Base-by-base conservation (phyloP, 2,113 vertebrate species). In the Chaetorhynchus papuensis region DNA sequence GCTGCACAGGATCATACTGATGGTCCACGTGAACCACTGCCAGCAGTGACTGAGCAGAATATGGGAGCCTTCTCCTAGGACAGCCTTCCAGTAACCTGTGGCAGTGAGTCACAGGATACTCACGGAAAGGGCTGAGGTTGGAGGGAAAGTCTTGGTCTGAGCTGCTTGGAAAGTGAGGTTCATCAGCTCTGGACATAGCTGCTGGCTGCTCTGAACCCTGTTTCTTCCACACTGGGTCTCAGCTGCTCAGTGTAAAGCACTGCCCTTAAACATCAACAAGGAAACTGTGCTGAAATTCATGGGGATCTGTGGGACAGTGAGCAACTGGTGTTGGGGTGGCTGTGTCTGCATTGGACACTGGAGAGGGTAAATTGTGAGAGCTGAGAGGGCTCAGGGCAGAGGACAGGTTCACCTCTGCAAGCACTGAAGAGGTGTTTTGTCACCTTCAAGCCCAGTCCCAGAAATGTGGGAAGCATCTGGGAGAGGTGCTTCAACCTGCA, bases 261-360 rank as follows among this genome's bases (percentile, higher is more conserved):
- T 33, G 11, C 18, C 9, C 12, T 56, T 39, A 41, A 76, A 63
- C 7, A 35, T 8, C 66, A 60, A 15, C 9, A 30, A 41, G 24
- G 14, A 52, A 50, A 39, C 12, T 2, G 1, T 15, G 44, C 21
- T 78, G 69, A 39, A 84, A 74, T 64, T 56, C 27, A 9, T 6
- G 7, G 37, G 21, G 22, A 45, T 8, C 7, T 26, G 42, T 0
- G 4, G 15, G 16, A 42, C 1, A 1, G 11, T 10, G 42, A 89
- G 50, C 5, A 24, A 1, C 2, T 33, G 13, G 7, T 28, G 54
- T 53, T 0, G 1, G 64, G 13, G 42, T 3, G 3, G 13, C 53
- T 57, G 11, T 65, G 53, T 53, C 28, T 26, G 13, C 20, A 3
- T 22, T 2, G 77, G 17, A 10, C 37, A 13, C 22, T 17, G 37